Percentiles rank a stretch among this genome's conserved stretches.
Evolutionary conservation across 35 echinoderm and acorn worm species (phyloP).

Genomic region (Nesometra sesokonis): DNA sequence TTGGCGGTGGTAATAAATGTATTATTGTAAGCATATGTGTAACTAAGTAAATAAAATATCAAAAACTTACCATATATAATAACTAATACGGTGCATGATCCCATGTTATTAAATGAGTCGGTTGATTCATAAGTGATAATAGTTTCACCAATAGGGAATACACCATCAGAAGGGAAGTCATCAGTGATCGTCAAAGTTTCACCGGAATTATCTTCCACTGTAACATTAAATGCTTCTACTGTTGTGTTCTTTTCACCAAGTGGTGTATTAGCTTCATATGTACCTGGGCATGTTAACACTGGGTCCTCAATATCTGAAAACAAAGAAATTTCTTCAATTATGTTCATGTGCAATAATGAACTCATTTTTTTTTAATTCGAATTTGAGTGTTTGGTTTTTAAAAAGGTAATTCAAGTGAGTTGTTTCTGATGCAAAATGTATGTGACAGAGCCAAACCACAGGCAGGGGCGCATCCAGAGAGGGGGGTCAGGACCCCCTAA

Average conservation of each 20-base stretch:
- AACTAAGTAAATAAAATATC: no score
- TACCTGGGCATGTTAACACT: background rate
- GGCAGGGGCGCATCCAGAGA: no score
- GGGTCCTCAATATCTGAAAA: background rate
- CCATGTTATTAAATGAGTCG: background rate
- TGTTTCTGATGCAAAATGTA: no score
- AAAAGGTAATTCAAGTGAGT: no score
- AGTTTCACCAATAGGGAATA: background rate
- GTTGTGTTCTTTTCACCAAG: background rate
- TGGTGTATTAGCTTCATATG: background rate
- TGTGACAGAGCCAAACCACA: no score
- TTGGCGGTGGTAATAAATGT: no score
- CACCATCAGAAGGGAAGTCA: background rate
- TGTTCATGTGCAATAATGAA: no score
- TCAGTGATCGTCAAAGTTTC: background rate
- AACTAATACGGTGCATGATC: background rate
- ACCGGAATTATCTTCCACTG: background rate
- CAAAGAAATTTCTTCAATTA: background rate
- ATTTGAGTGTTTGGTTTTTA: no score
- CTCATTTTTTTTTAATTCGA: no score
- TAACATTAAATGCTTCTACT: background rate
- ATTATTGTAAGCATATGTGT: no score
- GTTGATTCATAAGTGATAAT: background rate
- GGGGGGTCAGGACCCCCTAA: no score
- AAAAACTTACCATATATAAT: background rate